Conservation (phyloP, 2,113 vertebrate species). For the Caracal caracal region DNA sequence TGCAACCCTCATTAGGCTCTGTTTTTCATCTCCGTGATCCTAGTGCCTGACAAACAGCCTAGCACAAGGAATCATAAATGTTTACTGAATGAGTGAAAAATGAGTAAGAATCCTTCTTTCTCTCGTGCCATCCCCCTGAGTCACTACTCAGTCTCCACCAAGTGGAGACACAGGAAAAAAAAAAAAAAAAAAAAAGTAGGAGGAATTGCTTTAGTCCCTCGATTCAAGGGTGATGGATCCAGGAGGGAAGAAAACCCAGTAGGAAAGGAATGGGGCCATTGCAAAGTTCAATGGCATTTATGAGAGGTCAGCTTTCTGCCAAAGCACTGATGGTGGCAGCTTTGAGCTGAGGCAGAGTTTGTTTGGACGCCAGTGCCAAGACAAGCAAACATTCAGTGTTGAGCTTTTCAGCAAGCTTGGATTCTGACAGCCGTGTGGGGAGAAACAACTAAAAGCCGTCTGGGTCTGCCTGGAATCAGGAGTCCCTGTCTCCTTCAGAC, state of each 20-base stretch:
- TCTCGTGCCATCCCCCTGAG: slow-evolving; percentile 8
- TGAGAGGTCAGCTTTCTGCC: slow-evolving; percentile 11
- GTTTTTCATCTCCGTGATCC: background rate
- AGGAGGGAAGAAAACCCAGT: background rate
- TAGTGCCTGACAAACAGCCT: background rate
- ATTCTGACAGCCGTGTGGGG: background rate
- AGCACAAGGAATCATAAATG: background rate
- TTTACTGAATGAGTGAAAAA: slow-evolving; percentile 36
- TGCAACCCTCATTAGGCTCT: background rate
- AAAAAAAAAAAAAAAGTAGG: background rate
- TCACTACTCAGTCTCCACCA: slow-evolving; percentile 52
- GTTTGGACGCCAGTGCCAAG: slow-evolving; percentile 30
- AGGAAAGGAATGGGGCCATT: background rate
- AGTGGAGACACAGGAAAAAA: background rate
- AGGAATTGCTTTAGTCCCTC: background rate
- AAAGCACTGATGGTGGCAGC: background rate
- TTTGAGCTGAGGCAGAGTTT: background rate
- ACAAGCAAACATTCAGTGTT: slow-evolving; percentile 12
- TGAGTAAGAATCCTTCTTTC: background rate
- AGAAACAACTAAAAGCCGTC: background rate
- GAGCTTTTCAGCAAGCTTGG: background rate
- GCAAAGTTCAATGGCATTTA: background rate
- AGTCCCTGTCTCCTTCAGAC: background rate
- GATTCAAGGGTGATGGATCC: slow-evolving; percentile 35
- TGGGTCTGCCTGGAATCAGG: slow-evolving; percentile 11